Evolutionary conservation across 2,113 vertebrate species (phyloP).

Genomic region (Alces alces): DNA sequence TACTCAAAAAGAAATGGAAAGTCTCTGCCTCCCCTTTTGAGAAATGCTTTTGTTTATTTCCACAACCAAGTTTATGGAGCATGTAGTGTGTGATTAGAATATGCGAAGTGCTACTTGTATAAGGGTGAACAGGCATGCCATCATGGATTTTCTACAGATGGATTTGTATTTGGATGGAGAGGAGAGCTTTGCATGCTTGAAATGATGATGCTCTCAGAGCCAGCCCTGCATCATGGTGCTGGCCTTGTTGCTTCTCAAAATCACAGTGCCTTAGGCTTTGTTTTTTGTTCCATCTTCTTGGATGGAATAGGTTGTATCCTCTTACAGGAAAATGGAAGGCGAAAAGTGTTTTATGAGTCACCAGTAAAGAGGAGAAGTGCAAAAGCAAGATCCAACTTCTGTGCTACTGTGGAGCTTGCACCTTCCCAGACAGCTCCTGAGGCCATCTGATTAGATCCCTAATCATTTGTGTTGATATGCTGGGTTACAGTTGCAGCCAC

Average conservation of each 20-base stretch:
- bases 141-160: not conserved
- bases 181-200: not conserved
- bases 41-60: not conserved
- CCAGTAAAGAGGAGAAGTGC: not conserved
- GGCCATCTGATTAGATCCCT: not conserved
- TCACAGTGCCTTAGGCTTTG: not conserved
- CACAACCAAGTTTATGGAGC: not conserved
- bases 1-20: not conserved
- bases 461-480: not conserved
- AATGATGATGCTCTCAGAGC: not conserved
- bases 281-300: not conserved
- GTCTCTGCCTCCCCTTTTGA: not conserved
- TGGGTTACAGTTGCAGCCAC: not conserved
- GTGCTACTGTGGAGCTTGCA: not conserved
- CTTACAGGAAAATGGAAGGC: not conserved
- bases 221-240: not conserved
- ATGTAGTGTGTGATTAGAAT: not conserved
- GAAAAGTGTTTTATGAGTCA: not conserved
- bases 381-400: not conserved
- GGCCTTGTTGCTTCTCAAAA: not conserved
- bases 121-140: not conserved
- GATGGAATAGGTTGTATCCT: not conserved
- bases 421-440: not conserved
- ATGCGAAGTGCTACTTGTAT: not conserved
- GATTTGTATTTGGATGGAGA: not conserved